Conservation (phyloP, 2,113 vertebrate species). For the Scalopus aquaticus region DNA sequence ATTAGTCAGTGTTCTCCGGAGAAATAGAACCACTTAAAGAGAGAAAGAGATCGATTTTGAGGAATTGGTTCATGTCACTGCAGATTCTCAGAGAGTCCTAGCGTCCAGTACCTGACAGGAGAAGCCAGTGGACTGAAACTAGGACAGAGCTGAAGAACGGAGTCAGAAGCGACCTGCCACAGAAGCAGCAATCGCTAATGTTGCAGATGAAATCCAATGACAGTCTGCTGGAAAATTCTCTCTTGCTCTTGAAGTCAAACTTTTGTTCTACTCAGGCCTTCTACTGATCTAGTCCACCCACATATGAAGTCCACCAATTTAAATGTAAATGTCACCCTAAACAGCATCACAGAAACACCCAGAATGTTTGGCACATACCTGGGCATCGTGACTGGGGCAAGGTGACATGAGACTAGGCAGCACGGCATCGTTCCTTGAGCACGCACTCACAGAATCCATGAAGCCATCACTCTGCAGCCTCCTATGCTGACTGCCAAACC, state of each 20-base stretch:
- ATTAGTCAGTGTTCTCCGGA: background rate
- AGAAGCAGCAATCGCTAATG: background rate
- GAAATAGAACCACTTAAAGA: background rate
- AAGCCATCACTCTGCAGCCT: background rate
- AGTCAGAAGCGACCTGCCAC: background rate
- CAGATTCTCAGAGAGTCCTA: background rate
- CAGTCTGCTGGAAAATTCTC: background rate
- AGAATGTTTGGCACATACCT: background rate
- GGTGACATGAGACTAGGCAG: background rate
- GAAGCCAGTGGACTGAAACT: background rate
- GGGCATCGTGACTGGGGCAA: background rate
- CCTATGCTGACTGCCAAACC: background rate
- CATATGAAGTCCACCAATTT: background rate
- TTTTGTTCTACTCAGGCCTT: background rate
- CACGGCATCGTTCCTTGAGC: background rate
- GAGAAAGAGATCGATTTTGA: background rate
- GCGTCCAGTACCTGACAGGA: background rate
- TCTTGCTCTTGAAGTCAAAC: background rate
- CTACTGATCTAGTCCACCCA: background rate
- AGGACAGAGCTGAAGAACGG: background rate
- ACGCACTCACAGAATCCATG: rapidly evolving
- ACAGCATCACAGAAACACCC: background rate
- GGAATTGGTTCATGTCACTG: background rate
- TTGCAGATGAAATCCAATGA: background rate
- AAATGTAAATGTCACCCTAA: background rate